These are phyloP conservation scores for Periplaneta americana DNA, from an alignment of 1,140 invertebrate species.

Conservation along the genomic window DNA sequence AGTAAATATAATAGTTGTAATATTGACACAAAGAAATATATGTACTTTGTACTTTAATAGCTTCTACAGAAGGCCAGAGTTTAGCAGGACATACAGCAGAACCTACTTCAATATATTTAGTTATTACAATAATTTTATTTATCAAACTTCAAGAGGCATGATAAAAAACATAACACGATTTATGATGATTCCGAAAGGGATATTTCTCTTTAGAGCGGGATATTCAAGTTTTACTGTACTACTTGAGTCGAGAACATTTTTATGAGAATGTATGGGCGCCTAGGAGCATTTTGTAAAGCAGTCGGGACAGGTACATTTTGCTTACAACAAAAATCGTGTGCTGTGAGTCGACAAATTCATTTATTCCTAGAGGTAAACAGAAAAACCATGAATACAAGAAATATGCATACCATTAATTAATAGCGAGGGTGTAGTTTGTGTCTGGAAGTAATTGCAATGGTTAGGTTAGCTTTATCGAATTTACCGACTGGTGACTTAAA, in stretches of 20 bases:
- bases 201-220: not conserved
- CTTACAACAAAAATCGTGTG: not conserved
- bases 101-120: not conserved
- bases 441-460: not conserved
- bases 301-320: not conserved
- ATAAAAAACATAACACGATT: too few species aligned
- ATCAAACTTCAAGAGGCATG: not conserved
- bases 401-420: not conserved
- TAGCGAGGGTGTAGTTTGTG: not conserved
- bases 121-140: not conserved
- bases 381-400: not conserved
- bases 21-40: too few species aligned
- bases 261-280: not conserved
- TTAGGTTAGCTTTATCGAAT: too few species aligned
- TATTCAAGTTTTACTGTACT: not conserved
- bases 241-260: not conserved
- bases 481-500: too few species aligned
- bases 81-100: not conserved
- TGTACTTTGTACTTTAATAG: too few species aligned
- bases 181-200: too few species aligned
- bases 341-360: not conserved
- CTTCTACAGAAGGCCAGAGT: too few species aligned
- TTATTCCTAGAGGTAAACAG: not conserved
- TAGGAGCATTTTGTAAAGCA: not conserved
- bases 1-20: too few species aligned